A percentile compares a stretch with the other conserved stretches of the same genome.
Evolutionary conservation across 2,797 vertebrate species (phyloP).

Genomic region (Rachycentron canadum): DNA sequence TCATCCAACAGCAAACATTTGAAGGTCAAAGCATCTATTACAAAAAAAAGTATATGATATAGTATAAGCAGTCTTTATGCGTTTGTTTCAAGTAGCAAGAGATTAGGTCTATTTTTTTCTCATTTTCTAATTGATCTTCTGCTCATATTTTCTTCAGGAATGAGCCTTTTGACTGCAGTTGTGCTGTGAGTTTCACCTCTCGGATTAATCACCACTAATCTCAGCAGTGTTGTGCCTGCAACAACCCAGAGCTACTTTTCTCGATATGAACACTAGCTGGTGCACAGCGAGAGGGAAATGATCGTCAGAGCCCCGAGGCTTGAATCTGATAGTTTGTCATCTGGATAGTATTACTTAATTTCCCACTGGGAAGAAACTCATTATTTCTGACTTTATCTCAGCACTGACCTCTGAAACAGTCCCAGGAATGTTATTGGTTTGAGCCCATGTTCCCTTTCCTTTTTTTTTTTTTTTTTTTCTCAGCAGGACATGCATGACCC

Average conservation of each 20-base stretch:
- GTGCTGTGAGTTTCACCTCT: constrained; percentile 43
- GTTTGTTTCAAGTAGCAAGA: background rate
- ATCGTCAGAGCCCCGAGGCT: constrained; percentile 79
- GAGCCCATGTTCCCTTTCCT: constrained; percentile 62
- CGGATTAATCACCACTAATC: constrained; percentile 68
- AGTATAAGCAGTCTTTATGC: background rate
- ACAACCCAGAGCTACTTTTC: constrained; percentile 61
- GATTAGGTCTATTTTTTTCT: background rate
- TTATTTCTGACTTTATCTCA: constrained; percentile 86
- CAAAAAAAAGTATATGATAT: constrained; percentile 9
- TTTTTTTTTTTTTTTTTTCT: constrained; percentile 39
- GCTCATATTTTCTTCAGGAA: constrained; percentile 27
- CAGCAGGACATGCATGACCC: constrained; percentile 67
- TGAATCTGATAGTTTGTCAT: constrained; percentile 86
- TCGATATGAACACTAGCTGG: constrained; percentile 71
- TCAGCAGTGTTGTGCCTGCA: constrained; percentile 50
- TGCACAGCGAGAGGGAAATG: constrained; percentile 78
- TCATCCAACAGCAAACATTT: constrained; percentile 58
- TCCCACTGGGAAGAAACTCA: constrained; percentile 86
- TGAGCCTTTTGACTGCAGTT: constrained; percentile 28
- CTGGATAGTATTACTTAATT: constrained; percentile 86
- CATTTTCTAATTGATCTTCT: constrained; percentile 8
- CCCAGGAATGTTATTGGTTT: constrained; percentile 81
- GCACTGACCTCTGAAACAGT: constrained; percentile 80
- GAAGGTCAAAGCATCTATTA: constrained; percentile 67